Conservation (phyloP, 2,113 vertebrate species). For the Eonycteris spelaea region DNA sequence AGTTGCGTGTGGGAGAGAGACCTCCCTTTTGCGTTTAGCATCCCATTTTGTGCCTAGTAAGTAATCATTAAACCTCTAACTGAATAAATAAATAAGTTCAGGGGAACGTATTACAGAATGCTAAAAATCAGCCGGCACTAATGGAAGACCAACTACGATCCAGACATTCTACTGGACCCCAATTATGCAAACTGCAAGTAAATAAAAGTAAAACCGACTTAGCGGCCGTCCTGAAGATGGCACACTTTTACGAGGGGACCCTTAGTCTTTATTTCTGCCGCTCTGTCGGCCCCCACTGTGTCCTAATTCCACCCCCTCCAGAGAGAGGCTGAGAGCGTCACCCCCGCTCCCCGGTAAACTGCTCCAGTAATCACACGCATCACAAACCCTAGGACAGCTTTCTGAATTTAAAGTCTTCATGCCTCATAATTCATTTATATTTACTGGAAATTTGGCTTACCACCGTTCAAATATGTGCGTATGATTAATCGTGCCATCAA, state of each 20-base stretch:
- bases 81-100: conserved; percentile 40
- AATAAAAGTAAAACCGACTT: background rate
- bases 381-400: background rate
- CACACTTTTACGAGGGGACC: background rate
- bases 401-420: background rate
- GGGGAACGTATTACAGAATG: conserved; percentile 17
- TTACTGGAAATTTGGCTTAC: conserved; percentile 36
- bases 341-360: background rate
- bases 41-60: conserved; percentile 43
- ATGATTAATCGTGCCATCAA: conserved; percentile 47
- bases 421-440: conserved; percentile 30
- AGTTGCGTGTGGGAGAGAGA: background rate
- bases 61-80: conserved; percentile 6
- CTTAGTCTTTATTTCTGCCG: background rate
- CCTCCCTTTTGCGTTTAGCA: background rate
- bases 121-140: background rate
- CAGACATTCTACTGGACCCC: background rate
- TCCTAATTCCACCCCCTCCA: background rate
- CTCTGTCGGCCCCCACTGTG: background rate
- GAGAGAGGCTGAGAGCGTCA: background rate
- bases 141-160: background rate
- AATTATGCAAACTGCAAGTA: background rate
- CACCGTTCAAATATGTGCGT: background rate
- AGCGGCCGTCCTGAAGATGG: accelerated
- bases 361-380: background rate